A percentile compares a stretch with the other conserved stretches of the same genome.
These are phyloP conservation scores for Umimayanthus kanabou DNA, from an alignment of 92 coral and sea anemone species.

Conservation along the genomic window DNA sequence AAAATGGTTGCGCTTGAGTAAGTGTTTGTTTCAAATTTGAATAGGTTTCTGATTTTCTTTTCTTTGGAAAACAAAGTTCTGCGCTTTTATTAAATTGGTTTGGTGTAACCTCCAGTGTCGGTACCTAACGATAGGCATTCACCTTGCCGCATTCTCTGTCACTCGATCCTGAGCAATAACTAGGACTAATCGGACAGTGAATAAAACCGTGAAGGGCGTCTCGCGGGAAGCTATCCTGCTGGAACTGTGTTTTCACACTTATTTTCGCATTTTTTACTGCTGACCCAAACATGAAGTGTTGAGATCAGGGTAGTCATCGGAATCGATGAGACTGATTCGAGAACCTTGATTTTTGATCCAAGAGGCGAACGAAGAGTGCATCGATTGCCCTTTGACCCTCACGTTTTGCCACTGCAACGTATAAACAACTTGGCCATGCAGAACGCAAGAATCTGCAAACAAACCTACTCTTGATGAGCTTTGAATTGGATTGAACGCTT, in stretches of 20 bases:
- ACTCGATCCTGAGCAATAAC: too few species aligned
- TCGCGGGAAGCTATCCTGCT: background rate
- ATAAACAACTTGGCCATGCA: constrained; percentile 79
- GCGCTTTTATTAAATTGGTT: too few species aligned
- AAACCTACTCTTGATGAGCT: constrained; percentile 38
- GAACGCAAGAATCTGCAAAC: constrained; percentile 77
- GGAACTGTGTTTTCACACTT: background rate
- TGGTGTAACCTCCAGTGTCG: too few species aligned
- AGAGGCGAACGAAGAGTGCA: constrained; percentile 57
- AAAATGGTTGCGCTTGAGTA: too few species aligned
- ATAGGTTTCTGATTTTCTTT: too few species aligned
- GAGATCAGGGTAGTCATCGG: constrained; percentile 25
- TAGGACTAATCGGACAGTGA: background rate
- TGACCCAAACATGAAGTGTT: constrained; percentile 29
- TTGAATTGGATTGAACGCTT: constrained; percentile 60
- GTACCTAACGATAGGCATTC: too few species aligned
- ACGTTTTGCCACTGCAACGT: constrained; percentile 68
- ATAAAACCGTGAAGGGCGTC: too few species aligned
- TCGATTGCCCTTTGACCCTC: constrained; percentile 60
- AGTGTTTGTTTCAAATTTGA: too few species aligned
- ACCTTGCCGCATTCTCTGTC: too few species aligned
- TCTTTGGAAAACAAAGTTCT: too few species aligned
- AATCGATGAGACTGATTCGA: constrained; percentile 27
- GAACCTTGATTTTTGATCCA: constrained; percentile 49
- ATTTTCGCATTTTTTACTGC: background rate